Conservation (phyloP, 2,888 invertebrate genomes). For the Altica lythri region DNA sequence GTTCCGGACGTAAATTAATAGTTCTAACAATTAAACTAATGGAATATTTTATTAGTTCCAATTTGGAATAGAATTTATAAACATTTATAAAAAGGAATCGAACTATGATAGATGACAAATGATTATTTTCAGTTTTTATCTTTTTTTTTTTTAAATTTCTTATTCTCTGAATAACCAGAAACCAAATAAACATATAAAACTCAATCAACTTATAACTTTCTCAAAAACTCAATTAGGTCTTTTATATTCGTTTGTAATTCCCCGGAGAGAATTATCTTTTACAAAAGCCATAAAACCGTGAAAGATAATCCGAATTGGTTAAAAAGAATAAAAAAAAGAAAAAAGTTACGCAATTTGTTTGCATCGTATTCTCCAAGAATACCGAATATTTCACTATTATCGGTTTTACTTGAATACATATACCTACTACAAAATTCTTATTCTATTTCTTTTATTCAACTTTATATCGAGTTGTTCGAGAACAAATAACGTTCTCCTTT, state of each 20-base stretch:
- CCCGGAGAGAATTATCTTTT: slow-evolving; percentile 13
- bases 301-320: not conserved
- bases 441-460: too few species aligned
- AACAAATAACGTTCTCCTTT: too few species aligned
- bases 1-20: slow-evolving; percentile 20
- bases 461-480: too few species aligned
- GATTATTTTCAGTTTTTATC: too few species aligned
- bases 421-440: too few species aligned
- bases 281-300: slow-evolving; percentile 5
- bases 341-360: slow-evolving; percentile 4
- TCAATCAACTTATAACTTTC: not conserved
- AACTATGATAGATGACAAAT: too few species aligned
- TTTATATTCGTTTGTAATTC: slow-evolving; percentile 13
- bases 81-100: too few species aligned
- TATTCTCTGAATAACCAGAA: too few species aligned
- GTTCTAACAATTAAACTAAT: slow-evolving; percentile 16
- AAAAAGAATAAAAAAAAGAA: too few species aligned
- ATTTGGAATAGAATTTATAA: slow-evolving; percentile 11
- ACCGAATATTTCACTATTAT: slow-evolving; percentile 4
- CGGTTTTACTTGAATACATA: not conserved
- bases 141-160: too few species aligned
- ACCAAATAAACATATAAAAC: too few species aligned
- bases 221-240: slow-evolving; percentile 18
- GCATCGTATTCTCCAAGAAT: not conserved
- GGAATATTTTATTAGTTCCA: slow-evolving; percentile 8